Evolutionary conservation across 2,113 vertebrate species (phyloP), one percentile per base, ranked within the genome.

Genomic region (Mystacornis crossleyi): DNA sequence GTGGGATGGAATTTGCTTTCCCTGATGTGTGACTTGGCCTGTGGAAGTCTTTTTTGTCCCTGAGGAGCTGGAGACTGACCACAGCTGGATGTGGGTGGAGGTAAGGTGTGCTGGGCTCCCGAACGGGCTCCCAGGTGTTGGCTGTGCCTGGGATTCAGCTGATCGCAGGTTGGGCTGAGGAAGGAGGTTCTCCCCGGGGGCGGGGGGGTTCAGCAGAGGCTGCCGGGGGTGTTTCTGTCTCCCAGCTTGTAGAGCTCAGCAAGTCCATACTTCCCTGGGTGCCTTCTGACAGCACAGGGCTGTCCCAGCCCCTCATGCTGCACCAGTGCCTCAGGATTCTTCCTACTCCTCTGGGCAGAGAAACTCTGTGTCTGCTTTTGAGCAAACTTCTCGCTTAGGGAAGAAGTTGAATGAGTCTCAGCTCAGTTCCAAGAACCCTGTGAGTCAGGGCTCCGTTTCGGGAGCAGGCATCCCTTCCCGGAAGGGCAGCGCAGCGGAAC

Each of bases 381-480:
- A 47, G 61, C 0, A 0, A 60, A 33, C 51, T 65, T 72, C 53
- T 74, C 1, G 1, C 55, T 48, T 13, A 15, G 45, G 74, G 61
- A 81, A 82, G 84, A 43, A 89, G 83, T 38, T 40, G 40, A 94
- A 31, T 80, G 86, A 79, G 71, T 70, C 71, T 89, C 48, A 0
- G 3, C 20, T 31, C 1, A 5, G 54, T 96, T 96, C 97, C 92
- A 96, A 94, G 93, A 96, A 93, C 3, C 34, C 69, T 86, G 65
- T 95, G 93, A 95, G 83, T 95, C 89, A 95, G 82, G 91, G 82
- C 86, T 95, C 48, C 20, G 45, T 81, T 95, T 89, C 66, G 89
- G 92, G 86, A 89, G 93, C 86, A 86, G 72, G 62, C 62, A 85
- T 92, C 87, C 90, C 93, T 94, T 95, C 89, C 88, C 21, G 66